A percentile compares a stretch with the other conserved stretches of the same genome.
phyloP scores from a whole-genome alignment of 2,888 invertebrate species.

The Eristalis pertinax region DNA sequence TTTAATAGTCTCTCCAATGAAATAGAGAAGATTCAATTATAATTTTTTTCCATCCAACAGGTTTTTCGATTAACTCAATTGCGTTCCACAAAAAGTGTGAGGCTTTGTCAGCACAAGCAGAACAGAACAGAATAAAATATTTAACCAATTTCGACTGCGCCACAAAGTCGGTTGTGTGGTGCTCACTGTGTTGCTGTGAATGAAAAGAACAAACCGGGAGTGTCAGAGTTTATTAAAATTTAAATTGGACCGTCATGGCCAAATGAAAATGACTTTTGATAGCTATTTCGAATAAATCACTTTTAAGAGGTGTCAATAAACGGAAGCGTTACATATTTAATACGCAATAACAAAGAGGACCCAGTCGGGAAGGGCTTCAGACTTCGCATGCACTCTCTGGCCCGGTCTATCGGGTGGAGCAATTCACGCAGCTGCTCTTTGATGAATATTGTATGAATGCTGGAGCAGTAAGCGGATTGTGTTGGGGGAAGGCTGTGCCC shows the following conservation, averaged over 20 bases:
- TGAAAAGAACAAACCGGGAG: background rate
- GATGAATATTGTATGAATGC: background rate
- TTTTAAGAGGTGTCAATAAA: constrained; percentile 2
- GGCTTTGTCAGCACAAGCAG: background rate
- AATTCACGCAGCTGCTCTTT: background rate
- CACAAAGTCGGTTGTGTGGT: background rate
- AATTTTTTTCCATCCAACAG: no score
- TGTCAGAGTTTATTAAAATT: constrained; percentile 9
- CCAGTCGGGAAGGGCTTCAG: background rate
- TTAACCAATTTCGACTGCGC: background rate
- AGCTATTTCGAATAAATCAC: constrained; percentile 11
- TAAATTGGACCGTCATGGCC: background rate
- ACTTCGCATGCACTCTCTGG: background rate
- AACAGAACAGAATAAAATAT: background rate
- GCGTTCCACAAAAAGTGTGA: no score
- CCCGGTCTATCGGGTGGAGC: background rate
- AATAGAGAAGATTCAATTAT: no score
- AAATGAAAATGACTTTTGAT: background rate
- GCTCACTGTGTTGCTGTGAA: background rate
- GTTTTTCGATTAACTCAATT: no score
- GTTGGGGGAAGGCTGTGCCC: background rate
- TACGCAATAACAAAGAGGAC: background rate
- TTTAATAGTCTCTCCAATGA: no score
- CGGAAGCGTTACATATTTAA: constrained; percentile 3
- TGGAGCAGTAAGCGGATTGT: background rate